phyloP scores from a whole-genome alignment of 2,888 invertebrate genomes.

The Brenthis daphne region DNA sequence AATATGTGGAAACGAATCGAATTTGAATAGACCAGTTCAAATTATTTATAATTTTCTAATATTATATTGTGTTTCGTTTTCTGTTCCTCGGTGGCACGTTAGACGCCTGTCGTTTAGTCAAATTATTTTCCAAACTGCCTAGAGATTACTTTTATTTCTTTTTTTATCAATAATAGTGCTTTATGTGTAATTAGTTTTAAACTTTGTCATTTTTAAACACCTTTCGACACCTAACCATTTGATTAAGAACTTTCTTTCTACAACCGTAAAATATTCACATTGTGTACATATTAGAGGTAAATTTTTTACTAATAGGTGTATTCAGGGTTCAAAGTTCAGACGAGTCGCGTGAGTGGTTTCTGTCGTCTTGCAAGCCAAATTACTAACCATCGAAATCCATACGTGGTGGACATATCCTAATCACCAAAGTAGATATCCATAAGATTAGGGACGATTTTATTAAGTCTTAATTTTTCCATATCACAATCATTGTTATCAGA shows the following conservation, averaged over 20 bases:
- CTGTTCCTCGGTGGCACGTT: slow-evolving; percentile 26
- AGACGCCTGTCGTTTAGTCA: slow-evolving; percentile 69
- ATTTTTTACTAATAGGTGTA: slow-evolving; percentile 53
- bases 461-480: slow-evolving; percentile 19
- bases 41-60: slow-evolving; percentile 6
- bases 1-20: neutral
- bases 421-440: slow-evolving; percentile 44
- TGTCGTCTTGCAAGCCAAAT: slow-evolving; percentile 42
- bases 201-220: slow-evolving; percentile 37
- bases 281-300: slow-evolving; percentile 76
- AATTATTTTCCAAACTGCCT: slow-evolving; percentile 68
- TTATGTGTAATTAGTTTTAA: slow-evolving; percentile 43
- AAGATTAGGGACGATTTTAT: slow-evolving; percentile 37
- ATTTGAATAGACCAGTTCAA: slow-evolving; percentile 1
- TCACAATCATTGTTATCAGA: neutral
- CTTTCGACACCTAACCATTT: slow-evolving; percentile 32
- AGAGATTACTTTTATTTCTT: slow-evolving; percentile 50
- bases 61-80: slow-evolving; percentile 1
- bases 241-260: slow-evolving; percentile 30
- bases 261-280: slow-evolving; percentile 51
- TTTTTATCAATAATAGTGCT: slow-evolving; percentile 46
- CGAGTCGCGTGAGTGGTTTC: slow-evolving; percentile 28
- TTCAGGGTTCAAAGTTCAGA: slow-evolving; percentile 37
- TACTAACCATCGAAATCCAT: slow-evolving; percentile 40
- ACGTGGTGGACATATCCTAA: slow-evolving; percentile 40